Conservation (phyloP, 2,888 invertebrate genomes). For the Yponomeuta sedellus region DNA sequence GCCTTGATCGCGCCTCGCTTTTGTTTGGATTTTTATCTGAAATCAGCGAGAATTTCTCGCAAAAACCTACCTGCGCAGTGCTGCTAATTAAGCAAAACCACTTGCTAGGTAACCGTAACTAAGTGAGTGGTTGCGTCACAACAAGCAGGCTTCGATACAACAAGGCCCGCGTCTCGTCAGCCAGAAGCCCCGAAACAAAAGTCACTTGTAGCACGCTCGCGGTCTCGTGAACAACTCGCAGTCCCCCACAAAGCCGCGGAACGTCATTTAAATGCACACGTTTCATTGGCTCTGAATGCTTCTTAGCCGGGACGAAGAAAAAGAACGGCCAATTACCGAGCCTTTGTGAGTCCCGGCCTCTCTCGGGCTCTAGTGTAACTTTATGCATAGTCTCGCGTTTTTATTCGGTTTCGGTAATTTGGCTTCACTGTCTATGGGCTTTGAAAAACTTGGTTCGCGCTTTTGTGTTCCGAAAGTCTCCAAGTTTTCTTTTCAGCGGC, state of each 20-base stretch:
- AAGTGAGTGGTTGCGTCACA: conserved; percentile 50
- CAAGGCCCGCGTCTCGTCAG: conserved; percentile 36
- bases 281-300: conserved; percentile 76
- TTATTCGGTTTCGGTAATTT: conserved; percentile 43
- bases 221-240: conserved; percentile 66
- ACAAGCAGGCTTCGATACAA: too few relatives aligned
- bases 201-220: conserved; percentile 43
- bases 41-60: neutral
- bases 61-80: neutral
- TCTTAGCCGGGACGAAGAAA: conserved; percentile 67
- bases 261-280: conserved; percentile 77
- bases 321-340: conserved; percentile 76
- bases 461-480: neutral
- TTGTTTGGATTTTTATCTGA: conserved; percentile 2
- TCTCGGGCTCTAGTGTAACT: conserved; percentile 71
- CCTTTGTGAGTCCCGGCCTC: conserved; percentile 68
- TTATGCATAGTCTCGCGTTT: conserved; percentile 58
- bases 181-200: conserved; percentile 54
- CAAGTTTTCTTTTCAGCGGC: conserved; percentile 15
- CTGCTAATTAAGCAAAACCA: neutral
- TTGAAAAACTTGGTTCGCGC: conserved; percentile 13
- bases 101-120: conserved; percentile 56
- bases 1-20: conserved; percentile 13
- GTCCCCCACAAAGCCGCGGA: conserved; percentile 72
- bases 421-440: conserved; percentile 19